A percentile compares a stretch with the other conserved stretches of the same genome.
phyloP scores from a whole-genome alignment of 2,113 vertebrate species.

The Lepus timidus region DNA sequence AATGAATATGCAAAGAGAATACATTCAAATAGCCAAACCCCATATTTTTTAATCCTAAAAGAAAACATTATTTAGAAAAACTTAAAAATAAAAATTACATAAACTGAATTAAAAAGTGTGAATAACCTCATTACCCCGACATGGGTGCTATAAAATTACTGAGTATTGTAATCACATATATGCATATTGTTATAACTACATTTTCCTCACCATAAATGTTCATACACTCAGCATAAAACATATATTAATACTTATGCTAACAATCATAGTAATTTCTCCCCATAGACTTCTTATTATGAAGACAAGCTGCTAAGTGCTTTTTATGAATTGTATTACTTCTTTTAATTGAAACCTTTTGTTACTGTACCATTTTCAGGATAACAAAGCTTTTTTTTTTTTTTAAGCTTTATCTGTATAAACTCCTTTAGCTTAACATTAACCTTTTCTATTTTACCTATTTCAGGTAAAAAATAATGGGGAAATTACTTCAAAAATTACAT shows the following conservation, averaged over 20 bases:
- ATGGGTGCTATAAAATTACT: not conserved
- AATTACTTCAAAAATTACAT: not conserved
- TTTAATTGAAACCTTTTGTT: not conserved
- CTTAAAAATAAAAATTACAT: not conserved
- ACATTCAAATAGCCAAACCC: not conserved
- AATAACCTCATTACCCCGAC: not conserved
- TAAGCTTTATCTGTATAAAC: not conserved
- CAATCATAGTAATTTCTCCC: not conserved
- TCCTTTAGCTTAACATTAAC: not conserved
- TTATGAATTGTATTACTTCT: not conserved
- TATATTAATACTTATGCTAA: not conserved
- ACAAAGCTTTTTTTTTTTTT: not conserved
- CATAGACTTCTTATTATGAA: not conserved
- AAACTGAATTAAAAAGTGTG: slow-evolving; percentile 11
- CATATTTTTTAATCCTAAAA: not conserved
- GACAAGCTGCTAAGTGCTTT: not conserved
- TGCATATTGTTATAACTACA: not conserved
- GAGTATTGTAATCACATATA: not conserved
- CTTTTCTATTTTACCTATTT: not conserved
- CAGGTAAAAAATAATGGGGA: not conserved
- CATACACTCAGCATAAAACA: not conserved
- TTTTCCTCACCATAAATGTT: not conserved
- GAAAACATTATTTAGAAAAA: not conserved
- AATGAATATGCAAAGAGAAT: not conserved
- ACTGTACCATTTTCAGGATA: slow-evolving; percentile 13